These are phyloP conservation scores for Morpho deidamia DNA, from an alignment of 2,888 invertebrate species.

Conservation along the genomic window DNA sequence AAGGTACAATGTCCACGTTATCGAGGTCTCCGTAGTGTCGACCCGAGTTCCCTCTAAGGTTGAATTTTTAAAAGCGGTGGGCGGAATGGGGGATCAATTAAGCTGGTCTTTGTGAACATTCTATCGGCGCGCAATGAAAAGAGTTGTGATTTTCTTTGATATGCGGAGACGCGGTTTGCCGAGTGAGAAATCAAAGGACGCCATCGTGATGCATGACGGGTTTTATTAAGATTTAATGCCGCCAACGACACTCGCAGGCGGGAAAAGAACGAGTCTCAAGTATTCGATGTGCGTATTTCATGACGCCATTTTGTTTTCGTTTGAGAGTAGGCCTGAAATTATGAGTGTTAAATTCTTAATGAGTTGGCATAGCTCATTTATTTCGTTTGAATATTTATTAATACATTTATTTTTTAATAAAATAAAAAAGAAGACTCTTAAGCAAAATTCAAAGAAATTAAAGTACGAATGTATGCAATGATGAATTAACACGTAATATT, in stretches of 20 bases:
- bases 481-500: no score
- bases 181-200: slow-evolving; percentile 76
- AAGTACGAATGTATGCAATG: no score
- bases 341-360: slow-evolving; percentile 20
- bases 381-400: not conserved
- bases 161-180: slow-evolving; percentile 74
- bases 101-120: slow-evolving; percentile 67
- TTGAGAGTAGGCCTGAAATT: slow-evolving; percentile 44
- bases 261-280: slow-evolving; percentile 76
- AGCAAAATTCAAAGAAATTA: no score
- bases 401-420: not conserved
- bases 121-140: slow-evolving; percentile 77
- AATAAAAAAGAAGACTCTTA: not conserved
- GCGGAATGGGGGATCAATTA: slow-evolving; percentile 66
- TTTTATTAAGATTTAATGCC: slow-evolving; percentile 78
- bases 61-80: slow-evolving; percentile 48
- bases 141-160: slow-evolving; percentile 78
- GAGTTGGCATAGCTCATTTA: slow-evolving; percentile 12
- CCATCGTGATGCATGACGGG: slow-evolving; percentile 71
- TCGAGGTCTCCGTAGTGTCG: slow-evolving; percentile 41
- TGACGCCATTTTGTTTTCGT: slow-evolving; percentile 70
- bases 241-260: slow-evolving; percentile 75
- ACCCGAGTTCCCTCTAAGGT: slow-evolving; percentile 33
- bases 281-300: slow-evolving; percentile 68
- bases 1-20: slow-evolving; percentile 63